Percentiles rank a stretch among this genome's conserved stretches.
Evolutionary conservation across 23 tunicate species (phyloP).

Genomic region (Trididemnum nubilum): DNA sequence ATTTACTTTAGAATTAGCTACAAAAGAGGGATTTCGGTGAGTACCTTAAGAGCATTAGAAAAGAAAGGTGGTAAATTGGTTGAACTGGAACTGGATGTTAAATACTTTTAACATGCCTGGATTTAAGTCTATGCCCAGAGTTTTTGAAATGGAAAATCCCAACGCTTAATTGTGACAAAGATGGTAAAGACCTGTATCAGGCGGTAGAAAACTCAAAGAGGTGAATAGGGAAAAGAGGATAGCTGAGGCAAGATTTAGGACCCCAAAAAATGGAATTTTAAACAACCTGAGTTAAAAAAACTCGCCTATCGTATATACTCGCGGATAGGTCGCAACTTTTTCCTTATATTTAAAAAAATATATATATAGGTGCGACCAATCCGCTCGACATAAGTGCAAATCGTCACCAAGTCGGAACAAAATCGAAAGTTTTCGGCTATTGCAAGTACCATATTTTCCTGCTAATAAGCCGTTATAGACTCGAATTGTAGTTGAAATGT

Average conservation of each 20-base stretch:
- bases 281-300: too few species aligned
- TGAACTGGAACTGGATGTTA: background rate
- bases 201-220: slow-evolving; percentile 6
- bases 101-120: slow-evolving; percentile 1
- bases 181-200: background rate
- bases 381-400: too few species aligned
- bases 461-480: too few species aligned
- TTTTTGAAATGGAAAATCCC: background rate
- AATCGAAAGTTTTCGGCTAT: too few species aligned
- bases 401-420: too few species aligned
- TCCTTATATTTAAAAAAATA: too few species aligned
- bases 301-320: too few species aligned
- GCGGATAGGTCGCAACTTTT: too few species aligned
- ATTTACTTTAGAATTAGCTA: background rate
- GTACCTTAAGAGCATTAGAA: background rate
- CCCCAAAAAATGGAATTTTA: background rate
- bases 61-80: background rate
- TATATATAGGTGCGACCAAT: too few species aligned
- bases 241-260: background rate
- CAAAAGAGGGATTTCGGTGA: slow-evolving; percentile 5
- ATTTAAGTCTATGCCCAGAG: background rate
- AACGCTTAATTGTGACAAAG: background rate
- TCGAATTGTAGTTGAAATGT: too few species aligned
- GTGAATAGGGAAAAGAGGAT: background rate
- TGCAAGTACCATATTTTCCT: too few species aligned